Evolutionary conservation across 1,140 invertebrate genomes (phyloP).

Genomic region (Drosophila gunungcola): DNA sequence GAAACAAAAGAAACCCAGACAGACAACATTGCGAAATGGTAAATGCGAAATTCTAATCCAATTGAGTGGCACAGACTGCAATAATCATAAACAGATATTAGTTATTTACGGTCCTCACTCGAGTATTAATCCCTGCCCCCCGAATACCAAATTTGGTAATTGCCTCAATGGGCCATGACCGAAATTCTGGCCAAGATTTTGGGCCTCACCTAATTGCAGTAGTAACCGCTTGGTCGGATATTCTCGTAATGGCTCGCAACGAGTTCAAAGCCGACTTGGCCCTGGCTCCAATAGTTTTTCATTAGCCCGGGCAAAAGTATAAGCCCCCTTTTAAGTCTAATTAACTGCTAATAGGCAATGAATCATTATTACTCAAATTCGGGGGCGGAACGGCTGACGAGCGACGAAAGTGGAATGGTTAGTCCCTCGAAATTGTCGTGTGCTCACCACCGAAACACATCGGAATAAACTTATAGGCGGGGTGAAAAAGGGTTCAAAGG

Average conservation of each 20-base stretch:
- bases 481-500: background rate
- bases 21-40: constrained; percentile 27
- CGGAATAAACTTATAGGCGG: constrained; percentile 62
- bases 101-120: constrained; percentile 69
- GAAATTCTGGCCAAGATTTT: constrained; percentile 32
- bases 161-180: constrained; percentile 58
- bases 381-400: constrained; percentile 42
- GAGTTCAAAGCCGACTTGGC: constrained; percentile 65
- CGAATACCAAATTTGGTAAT: constrained; percentile 30
- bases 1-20: background rate
- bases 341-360: constrained; percentile 82
- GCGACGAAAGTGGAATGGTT: constrained; percentile 13
- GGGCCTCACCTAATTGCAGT: constrained; percentile 65
- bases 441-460: constrained; percentile 41
- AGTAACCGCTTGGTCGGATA: constrained; percentile 58
- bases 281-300: constrained; percentile 65
- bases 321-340: constrained; percentile 81
- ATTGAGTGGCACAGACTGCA: constrained; percentile 60
- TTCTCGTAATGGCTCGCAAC: constrained; percentile 68
- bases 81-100: constrained; percentile 82
- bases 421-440: constrained; percentile 9
- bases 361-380: constrained; percentile 83
- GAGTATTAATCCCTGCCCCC: constrained; percentile 58
- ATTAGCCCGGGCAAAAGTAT: constrained; percentile 56
- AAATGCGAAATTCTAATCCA: constrained; percentile 58